Conservation (phyloP, 2,797 vertebrate species). For the Pantherophis vulpinus region DNA sequence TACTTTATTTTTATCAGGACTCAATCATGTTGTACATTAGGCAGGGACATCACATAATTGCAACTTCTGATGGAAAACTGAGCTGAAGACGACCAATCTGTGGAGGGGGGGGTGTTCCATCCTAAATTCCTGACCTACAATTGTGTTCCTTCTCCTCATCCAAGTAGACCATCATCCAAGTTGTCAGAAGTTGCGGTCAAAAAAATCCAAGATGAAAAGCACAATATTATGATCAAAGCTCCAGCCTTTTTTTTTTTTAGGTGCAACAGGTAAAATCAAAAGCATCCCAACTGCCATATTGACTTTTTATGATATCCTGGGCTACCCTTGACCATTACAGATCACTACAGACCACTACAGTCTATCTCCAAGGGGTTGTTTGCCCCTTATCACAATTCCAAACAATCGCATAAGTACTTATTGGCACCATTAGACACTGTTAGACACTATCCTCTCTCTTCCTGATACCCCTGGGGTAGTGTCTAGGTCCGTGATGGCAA, state of each 20-base stretch:
- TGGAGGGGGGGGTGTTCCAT: not conserved
- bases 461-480: not conserved
- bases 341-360: no score
- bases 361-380: not conserved
- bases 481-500: no score
- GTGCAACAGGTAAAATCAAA: not conserved
- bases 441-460: not conserved
- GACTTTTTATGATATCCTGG: not conserved
- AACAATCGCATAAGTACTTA: not conserved
- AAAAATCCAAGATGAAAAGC: not conserved
- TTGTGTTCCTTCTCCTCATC: not conserved
- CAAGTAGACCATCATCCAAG: not conserved
- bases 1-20: not conserved
- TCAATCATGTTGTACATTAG: not conserved
- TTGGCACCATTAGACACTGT: not conserved
- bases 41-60: not conserved
- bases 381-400: not conserved
- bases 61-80: not conserved
- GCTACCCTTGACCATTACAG: not conserved
- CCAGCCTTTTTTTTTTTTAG: not conserved
- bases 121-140: not conserved
- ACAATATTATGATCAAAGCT: not conserved
- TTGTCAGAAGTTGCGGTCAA: not conserved
- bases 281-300: not conserved
- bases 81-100: not conserved